These are phyloP conservation scores for Leptopilina boulardi DNA, from an alignment of 1,140 invertebrate species.

Conservation along the genomic window DNA sequence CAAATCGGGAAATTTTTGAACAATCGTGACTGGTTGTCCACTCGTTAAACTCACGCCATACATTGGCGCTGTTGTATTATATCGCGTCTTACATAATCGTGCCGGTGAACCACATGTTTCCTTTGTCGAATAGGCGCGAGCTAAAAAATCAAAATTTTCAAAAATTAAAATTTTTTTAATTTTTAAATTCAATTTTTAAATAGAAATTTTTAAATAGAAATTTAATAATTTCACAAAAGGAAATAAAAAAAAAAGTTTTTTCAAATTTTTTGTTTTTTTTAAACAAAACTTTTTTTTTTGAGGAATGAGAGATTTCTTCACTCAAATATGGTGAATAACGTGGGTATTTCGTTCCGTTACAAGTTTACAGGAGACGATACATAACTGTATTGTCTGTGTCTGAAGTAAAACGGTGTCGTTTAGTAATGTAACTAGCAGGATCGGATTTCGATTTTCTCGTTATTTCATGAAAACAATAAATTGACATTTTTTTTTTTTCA, in stretches of 20 bases:
- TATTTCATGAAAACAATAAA: too few species aligned
- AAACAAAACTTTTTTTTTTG: too few species aligned
- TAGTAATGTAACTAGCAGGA: conserved; percentile 17
- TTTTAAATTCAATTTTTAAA: too few species aligned
- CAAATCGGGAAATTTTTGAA: conserved; percentile 96
- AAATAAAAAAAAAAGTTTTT: too few species aligned
- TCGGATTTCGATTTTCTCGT: background rate
- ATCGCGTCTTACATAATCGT: conserved; percentile 89
- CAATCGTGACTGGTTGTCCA: conserved; percentile 93
- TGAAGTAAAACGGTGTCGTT: conserved; percentile 6
- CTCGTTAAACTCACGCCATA: conserved; percentile 94
- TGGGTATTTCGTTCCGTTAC: conserved; percentile 26
- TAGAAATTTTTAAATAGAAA: background rate
- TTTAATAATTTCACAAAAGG: too few species aligned
- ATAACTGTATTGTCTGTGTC: conserved; percentile 25
- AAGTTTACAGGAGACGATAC: conserved; percentile 16
- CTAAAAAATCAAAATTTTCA: conserved; percentile 52
- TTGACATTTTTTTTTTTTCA: too few species aligned
- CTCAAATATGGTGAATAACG: background rate
- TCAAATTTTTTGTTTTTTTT: too few species aligned
- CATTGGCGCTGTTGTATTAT: conserved; percentile 95
- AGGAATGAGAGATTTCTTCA: background rate
- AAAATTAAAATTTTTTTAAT: background rate
- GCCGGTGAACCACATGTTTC: conserved; percentile 81
- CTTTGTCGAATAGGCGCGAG: conserved; percentile 69